Base-by-base conservation (phyloP, 2,797 vertebrate species). In the Intellagama lesueurii region DNA sequence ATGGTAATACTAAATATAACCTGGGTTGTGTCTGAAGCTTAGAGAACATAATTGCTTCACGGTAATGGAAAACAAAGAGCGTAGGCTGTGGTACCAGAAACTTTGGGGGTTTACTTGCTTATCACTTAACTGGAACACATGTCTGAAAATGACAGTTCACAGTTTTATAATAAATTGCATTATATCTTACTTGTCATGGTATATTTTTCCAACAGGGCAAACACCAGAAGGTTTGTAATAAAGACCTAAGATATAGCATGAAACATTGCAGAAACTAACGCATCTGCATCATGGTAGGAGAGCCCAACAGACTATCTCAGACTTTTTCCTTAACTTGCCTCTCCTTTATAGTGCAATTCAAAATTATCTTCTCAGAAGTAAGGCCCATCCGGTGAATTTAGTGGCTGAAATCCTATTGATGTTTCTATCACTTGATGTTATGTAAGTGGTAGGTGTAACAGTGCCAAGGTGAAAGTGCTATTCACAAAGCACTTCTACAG, bases 1-100 rank as follows among this genome's bases (percentile, higher is more conserved):
- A 90, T 64, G 92, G 90, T 93, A 0, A 0, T 89, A 92, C 95
- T 93, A 95, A 94, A 94, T 91, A 93, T 87, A 96, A 92, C 86
- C 89, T 93, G 91, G 90, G 94, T 87, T 90, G 0, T 0, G 88
- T 94, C 92, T 92, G 94, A 83, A 64, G 88, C 89, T 94, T 94
- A 90, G 92, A 94, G 90, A 79, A 93, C 91, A 89, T 93, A 92
- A 90, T 89, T 91, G 83, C 81, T 91, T 95, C 94, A 94, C 60
- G 92, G 92, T 94, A 93, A 89, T 70, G 87, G 87, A 94, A 92
- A 93, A 83, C 88, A 93, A 85, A 44, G 86, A 83, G 87, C 87
- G 81, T 91, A 95, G 90, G 70, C 87, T 47, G 28, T 85, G 87
- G 91, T 92, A 94, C 79, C 92, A 94, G 91, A 88, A 95, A 91